Percentiles rank a stretch among this genome's conserved stretches.
Evolutionary conservation across 1,140 invertebrate genomes (phyloP).

Genomic region (Dendrolimus punctatus): DNA sequence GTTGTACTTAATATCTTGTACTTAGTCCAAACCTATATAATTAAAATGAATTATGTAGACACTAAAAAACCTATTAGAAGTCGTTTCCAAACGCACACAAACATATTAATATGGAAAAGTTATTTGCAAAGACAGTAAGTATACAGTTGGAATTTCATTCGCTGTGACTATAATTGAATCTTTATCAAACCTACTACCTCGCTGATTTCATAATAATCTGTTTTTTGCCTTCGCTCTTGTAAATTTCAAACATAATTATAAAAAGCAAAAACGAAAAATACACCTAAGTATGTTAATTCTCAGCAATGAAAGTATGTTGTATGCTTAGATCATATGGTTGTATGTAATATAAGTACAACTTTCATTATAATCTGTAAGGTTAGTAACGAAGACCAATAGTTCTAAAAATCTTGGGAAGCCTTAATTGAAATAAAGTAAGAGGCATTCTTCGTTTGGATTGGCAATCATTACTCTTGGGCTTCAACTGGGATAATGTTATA

Average conservation of each 20-base stretch:
- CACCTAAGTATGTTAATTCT: background rate
- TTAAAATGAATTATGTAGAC: conserved; percentile 3
- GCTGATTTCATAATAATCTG: background rate
- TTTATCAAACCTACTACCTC: background rate
- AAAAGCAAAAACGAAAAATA: background rate
- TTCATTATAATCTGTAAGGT: too few species aligned
- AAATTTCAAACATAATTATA: background rate
- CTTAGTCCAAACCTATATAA: background rate
- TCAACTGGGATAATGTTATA: too few species aligned
- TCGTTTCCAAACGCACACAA: conserved; percentile 12
- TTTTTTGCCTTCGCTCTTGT: background rate
- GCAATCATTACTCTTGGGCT: too few species aligned
- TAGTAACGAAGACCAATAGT: too few species aligned
- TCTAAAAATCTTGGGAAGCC: too few species aligned
- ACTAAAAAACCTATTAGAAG: conserved; percentile 2
- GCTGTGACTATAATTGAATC: background rate
- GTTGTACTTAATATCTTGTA: background rate
- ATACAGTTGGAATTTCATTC: background rate
- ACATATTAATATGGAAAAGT: conserved; percentile 16
- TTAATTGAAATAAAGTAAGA: too few species aligned
- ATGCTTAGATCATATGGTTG: too few species aligned
- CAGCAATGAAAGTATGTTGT: background rate
- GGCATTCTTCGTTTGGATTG: too few species aligned
- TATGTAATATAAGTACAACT: too few species aligned
- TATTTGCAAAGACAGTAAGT: conserved; percentile 19